These are phyloP conservation scores for Rutilus rutilus DNA, from an alignment of 2,113 vertebrate genomes.

Conservation along the genomic window DNA sequence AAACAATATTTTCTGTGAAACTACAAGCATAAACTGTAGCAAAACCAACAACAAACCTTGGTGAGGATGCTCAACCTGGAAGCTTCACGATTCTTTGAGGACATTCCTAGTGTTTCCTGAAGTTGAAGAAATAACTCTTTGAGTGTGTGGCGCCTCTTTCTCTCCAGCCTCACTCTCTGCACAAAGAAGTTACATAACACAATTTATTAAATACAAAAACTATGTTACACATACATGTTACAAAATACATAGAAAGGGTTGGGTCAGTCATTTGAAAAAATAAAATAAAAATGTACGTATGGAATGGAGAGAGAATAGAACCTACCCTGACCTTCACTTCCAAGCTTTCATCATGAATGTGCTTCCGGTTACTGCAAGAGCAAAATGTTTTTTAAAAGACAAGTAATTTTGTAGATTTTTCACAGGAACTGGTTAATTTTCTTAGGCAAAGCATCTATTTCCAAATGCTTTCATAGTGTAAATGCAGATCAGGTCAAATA, in stretches of 20 bases:
- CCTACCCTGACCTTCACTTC: background rate
- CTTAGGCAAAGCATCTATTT: background rate
- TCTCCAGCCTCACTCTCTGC: conserved; percentile 49
- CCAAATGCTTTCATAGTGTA: background rate
- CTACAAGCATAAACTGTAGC: background rate
- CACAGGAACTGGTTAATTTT: background rate
- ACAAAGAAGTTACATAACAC: background rate
- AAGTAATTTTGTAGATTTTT: background rate
- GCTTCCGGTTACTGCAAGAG: background rate
- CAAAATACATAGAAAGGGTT: background rate
- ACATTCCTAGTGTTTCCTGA: conserved; percentile 42
- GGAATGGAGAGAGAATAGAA: background rate
- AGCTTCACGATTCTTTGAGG: background rate
- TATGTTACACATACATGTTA: background rate
- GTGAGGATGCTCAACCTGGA: conserved; percentile 58
- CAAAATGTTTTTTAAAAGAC: background rate
- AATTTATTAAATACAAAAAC: background rate
- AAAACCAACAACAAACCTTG: conserved; percentile 56
- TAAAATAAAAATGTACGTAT: background rate
- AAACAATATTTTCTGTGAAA: background rate
- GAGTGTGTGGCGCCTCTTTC: conserved; percentile 46
- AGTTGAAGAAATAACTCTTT: conserved; percentile 48
- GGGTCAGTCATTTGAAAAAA: background rate
- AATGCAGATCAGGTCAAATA: background rate
- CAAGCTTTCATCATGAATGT: background rate